These are phyloP conservation scores for Hemibagrus wyckioides DNA, from an alignment of 2,113 vertebrate genomes.

Conservation along the genomic window DNA sequence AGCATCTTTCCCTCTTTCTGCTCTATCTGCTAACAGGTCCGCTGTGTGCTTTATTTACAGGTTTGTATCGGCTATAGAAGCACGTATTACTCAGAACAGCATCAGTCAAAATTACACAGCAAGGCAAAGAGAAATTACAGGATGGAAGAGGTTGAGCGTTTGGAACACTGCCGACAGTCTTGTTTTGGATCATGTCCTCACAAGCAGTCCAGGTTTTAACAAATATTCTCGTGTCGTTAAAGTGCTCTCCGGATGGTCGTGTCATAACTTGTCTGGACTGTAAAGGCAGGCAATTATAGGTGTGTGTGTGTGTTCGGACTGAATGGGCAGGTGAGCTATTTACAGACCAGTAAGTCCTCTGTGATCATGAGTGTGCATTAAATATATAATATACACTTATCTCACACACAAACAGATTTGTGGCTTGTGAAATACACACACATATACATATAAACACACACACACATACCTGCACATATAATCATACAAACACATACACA, in stretches of 20 bases:
- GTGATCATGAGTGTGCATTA: not conserved
- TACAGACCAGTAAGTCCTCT: constrained; percentile 16
- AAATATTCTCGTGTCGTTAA: constrained; percentile 23
- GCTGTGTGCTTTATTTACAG: constrained; percentile 43
- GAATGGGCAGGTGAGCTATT: constrained; percentile 16
- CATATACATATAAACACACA: not conserved
- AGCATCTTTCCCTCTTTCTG: not conserved
- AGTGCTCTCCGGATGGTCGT: constrained; percentile 22
- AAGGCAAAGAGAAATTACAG: constrained; percentile 1
- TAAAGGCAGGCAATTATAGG: constrained; percentile 5
- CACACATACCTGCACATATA: not conserved
- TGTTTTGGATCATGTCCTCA: constrained; percentile 40
- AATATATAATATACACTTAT: not conserved
- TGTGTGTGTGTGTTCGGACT: not conserved
- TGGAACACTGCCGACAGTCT: not conserved
- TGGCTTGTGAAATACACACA: not conserved
- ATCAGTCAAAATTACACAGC: not conserved
- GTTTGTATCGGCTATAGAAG: not conserved
- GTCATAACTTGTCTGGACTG: constrained; percentile 43
- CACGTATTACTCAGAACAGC: not conserved
- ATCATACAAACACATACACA: not conserved
- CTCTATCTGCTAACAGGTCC: constrained; percentile 5
- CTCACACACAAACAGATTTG: constrained; percentile 8
- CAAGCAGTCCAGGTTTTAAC: constrained; percentile 44
- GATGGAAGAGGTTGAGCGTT: not conserved